phyloP scores from a whole-genome alignment of 2,797 vertebrate genomes.

The Argyrosomus regius region DNA sequence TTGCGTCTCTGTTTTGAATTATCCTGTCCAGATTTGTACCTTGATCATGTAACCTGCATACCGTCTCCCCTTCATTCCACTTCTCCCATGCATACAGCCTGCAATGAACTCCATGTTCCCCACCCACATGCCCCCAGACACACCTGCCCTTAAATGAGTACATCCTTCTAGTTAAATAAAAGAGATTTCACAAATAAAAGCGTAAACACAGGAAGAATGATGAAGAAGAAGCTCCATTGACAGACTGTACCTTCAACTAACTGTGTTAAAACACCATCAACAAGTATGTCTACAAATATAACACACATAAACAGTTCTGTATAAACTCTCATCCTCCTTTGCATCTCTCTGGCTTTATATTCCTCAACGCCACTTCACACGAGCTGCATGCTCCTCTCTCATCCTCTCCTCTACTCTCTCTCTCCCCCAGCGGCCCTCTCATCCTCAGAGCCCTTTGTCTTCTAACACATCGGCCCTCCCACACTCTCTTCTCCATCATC shows the following conservation, averaged over 20 bases:
- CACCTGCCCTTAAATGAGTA: no score
- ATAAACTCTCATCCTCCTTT: constrained; percentile 30
- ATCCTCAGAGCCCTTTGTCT: constrained; percentile 70
- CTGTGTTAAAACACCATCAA: constrained; percentile 47
- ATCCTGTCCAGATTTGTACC: no score
- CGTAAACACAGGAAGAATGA: not conserved
- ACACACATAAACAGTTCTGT: constrained; percentile 27
- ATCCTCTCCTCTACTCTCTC: constrained; percentile 22
- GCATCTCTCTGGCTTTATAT: constrained; percentile 31
- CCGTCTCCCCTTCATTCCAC: no score
- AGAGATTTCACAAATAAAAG: not conserved
- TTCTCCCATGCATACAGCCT: no score
- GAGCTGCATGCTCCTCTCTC: constrained; percentile 48
- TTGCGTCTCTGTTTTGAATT: no score
- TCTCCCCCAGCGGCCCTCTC: constrained; percentile 39
- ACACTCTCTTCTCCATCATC: constrained; percentile 63
- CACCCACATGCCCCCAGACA: no score
- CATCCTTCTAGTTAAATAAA: not conserved
- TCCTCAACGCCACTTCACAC: not conserved
- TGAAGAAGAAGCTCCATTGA: constrained; percentile 3
- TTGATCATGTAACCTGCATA: no score
- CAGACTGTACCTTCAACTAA: constrained; percentile 13
- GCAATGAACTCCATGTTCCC: no score
- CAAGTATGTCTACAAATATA: constrained; percentile 23
- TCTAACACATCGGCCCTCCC: constrained; percentile 59